A percentile compares a stretch with the other conserved stretches of the same genome.
Conservation (phyloP, 2,888 invertebrate species). For the Lithosia quadra region DNA sequence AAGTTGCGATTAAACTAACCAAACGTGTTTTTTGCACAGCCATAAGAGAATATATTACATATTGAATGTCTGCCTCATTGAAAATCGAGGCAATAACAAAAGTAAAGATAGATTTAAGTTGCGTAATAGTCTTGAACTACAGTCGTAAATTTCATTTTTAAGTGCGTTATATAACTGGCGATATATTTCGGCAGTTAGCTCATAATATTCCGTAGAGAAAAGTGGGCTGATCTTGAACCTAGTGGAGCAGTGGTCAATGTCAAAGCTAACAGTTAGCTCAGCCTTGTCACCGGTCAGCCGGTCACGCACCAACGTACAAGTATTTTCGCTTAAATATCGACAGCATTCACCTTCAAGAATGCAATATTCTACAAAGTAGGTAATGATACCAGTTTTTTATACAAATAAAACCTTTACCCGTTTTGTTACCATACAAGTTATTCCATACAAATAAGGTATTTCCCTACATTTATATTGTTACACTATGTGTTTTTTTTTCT, state of each 20-base stretch:
- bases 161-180: neutral
- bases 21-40: constrained; percentile 14
- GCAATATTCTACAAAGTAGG: neutral
- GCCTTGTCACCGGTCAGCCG: constrained; percentile 35
- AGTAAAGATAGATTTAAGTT: constrained; percentile 16
- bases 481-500: no score
- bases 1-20: constrained; percentile 20
- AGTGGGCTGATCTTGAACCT: constrained; percentile 37
- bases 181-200: neutral
- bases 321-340: constrained; percentile 30
- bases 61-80: constrained; percentile 3
- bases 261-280: constrained; percentile 38
- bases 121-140: neutral
- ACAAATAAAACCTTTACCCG: neutral
- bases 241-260: constrained; percentile 41
- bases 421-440: no score
- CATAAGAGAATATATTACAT: constrained; percentile 8
- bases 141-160: neutral
- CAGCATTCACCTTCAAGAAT: constrained; percentile 26
- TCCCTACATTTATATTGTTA: no score
- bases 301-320: constrained; percentile 22
- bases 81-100: constrained; percentile 20
- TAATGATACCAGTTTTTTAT: neutral
- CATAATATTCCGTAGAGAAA: constrained; percentile 8
- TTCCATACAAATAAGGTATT: no score